Evolutionary conservation across 2,797 vertebrate genomes (phyloP).

Genomic region (Microcaecilia unicolor): DNA sequence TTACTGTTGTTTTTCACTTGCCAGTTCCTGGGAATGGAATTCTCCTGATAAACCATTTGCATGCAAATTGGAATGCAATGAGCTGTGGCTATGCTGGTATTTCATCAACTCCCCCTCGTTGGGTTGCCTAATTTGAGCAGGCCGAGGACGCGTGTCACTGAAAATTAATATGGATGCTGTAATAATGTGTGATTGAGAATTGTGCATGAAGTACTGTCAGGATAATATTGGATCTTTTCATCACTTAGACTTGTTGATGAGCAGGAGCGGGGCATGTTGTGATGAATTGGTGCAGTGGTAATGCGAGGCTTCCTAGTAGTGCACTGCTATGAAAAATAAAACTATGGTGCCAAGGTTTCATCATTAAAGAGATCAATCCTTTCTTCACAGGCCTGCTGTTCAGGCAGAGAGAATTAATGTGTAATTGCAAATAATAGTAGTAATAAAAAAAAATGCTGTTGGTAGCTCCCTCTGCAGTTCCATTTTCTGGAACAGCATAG

Average conservation of each 20-base stretch:
- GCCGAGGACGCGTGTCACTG: conserved; percentile 88
- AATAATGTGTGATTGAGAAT: conserved; percentile 99
- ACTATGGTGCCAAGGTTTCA: conserved; percentile 53
- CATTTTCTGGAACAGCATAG: too few relatives aligned
- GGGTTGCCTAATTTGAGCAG: conserved; percentile 89
- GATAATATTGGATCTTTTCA: conserved; percentile 96
- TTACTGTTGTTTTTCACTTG: conserved; percentile 94
- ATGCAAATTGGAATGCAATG: conserved; percentile 99
- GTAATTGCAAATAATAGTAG: conserved; percentile 36
- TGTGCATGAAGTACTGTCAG: conserved; percentile 85
- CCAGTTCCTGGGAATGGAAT: conserved; percentile 79
- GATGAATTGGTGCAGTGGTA: conserved; percentile 65
- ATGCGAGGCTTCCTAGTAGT: conserved; percentile 64
- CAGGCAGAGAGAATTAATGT: conserved; percentile 51
- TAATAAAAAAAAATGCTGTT: too few relatives aligned
- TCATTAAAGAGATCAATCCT: conserved; percentile 67
- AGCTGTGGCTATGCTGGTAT: conserved; percentile 96
- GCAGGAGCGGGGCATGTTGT: conserved; percentile 65
- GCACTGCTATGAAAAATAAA: conserved; percentile 70
- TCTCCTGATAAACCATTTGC: conserved; percentile 96
- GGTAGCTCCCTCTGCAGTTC: too few relatives aligned
- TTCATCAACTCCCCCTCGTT: conserved; percentile 89
- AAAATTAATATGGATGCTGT: conserved; percentile 99
- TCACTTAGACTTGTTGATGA: conserved; percentile 97
- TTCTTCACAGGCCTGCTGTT: conserved; percentile 49